Evolutionary conservation across 2,113 vertebrate genomes (phyloP), one percentile per base, ranked within the genome.

Genomic region (Chroicocephalus ridibundus): DNA sequence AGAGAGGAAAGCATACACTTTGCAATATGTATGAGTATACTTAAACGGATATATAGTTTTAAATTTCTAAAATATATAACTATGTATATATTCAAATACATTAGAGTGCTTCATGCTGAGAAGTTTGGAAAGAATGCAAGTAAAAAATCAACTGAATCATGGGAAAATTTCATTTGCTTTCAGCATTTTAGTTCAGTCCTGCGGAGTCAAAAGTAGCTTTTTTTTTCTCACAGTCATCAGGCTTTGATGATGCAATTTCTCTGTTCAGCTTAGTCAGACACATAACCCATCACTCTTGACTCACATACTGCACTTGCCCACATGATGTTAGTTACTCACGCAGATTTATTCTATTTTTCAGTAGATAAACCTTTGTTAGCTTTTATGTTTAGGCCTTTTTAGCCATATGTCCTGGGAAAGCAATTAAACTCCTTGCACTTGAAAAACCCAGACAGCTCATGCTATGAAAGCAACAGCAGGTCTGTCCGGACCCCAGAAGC

Each of bases 311-410:
- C 38, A 34, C 52, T 88, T 86, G 76, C 15, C 55, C 7, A 1
- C 68, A 31, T 86, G 74, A 95, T 92, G 68, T 88, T 81, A 94
- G 54, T 97, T 96, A 97, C 74, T 94, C 90, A 97, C 19, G 5
- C 18, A 32, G 61, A 95, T 68, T 97, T 91, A 91, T 84, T 87
- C 52, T 2, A 4, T 74, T 94, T 93, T 90, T 94, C 42, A 69
- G 40, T 40, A 86, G 89, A 76, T 91, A 87, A 96, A 75, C 10
- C 21, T 52, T 11, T 54, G 31, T 52, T 65, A 82, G 29, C 19
- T 93, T 88, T 86, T 83, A n/a, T 36, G 22, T 60, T 71, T 88
- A 77, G 46, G 70, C 38, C 51, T 82, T 94, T 72, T 77, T 74
- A 92, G 38, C 62, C 42, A 10, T 91, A 32, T 5, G 20, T 83